Evolutionary conservation across 2,797 vertebrate genomes (phyloP), one percentile per base, ranked within the genome.

Genomic region (Echeneis naucrates): DNA sequence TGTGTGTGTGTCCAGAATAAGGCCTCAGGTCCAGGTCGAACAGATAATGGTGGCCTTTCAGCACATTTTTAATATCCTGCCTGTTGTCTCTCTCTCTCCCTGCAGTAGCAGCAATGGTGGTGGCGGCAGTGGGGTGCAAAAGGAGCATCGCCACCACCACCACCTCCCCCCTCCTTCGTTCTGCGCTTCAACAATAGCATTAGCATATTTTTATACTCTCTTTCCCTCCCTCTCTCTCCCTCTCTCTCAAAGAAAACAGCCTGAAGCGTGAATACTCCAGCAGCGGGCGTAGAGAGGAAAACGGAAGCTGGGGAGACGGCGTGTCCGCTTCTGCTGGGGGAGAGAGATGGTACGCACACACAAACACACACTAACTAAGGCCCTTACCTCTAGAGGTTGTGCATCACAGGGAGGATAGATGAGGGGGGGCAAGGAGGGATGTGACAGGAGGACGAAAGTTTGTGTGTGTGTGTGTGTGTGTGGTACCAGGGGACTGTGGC

Each of bases 161-260:
- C 33, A 8, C 13, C 9, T n/a, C 8, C 45, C 33, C 8, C 38
- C 27, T 33, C 33, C 32, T 42, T 82, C 65, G 48, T 84, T 91
- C 88, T 89, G 82, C 44, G 72, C 87, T 91, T 92, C 91, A 94
- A 94, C 93, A 94, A 94, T 88, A 89, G 89, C 91, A 94, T 94
- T 94, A 94, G 92, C 93, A 94, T 95, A 93, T 94, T 93, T 95
- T 92, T 90, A 91, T 94, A 89, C 81, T 83, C 70, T 17, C 62
- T 84, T 70, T 72, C 59, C 40, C 58, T 50, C 73, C 33, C 59
- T 83, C 82, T 88, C 84, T 83, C 80, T 86, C 82, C 87, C 76
- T 85, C 81, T 92, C 85, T 94, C 88, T 92, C 87, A 93, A 90
- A 93, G 91, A 93, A 95, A 95, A 94, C 92, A 94, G 94, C 93